Conservation (phyloP, 2,888 invertebrate species). For the Trichopoda pennipes region DNA sequence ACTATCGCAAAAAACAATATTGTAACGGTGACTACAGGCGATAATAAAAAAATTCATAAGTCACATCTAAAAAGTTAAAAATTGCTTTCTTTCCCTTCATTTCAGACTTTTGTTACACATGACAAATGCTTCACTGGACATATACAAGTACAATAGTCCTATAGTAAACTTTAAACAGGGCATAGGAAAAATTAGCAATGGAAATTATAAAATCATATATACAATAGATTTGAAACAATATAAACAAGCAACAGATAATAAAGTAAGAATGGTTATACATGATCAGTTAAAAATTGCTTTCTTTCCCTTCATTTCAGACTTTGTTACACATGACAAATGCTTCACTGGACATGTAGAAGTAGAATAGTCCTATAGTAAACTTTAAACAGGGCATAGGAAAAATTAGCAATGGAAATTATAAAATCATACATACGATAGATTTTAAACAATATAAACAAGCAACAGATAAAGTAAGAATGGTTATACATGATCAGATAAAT, state of each 20-base stretch:
- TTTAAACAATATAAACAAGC: conserved; percentile 41
- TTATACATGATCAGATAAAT: neutral
- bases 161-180: conserved; percentile 53
- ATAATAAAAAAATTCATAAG: conserved; percentile 28
- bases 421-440: conserved; percentile 69
- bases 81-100: neutral
- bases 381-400: conserved; percentile 55
- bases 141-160: conserved; percentile 56
- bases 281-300: neutral
- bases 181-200: conserved; percentile 50
- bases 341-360: conserved; percentile 47
- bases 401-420: conserved; percentile 54
- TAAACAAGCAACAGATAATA: conserved; percentile 14
- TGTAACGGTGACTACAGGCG: conserved; percentile 13
- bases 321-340: neutral
- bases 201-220: too few relatives aligned
- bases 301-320: conserved; percentile 5
- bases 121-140: conserved; percentile 27
- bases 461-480: neutral
- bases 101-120: neutral
- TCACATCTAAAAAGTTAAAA: conserved; percentile 26
- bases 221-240: too few relatives aligned
- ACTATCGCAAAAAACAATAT: conserved; percentile 14
- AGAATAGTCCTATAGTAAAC: conserved; percentile 52
- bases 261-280: neutral